Conservation (phyloP, 2,888 invertebrate species). For the Dynastes tityus region DNA sequence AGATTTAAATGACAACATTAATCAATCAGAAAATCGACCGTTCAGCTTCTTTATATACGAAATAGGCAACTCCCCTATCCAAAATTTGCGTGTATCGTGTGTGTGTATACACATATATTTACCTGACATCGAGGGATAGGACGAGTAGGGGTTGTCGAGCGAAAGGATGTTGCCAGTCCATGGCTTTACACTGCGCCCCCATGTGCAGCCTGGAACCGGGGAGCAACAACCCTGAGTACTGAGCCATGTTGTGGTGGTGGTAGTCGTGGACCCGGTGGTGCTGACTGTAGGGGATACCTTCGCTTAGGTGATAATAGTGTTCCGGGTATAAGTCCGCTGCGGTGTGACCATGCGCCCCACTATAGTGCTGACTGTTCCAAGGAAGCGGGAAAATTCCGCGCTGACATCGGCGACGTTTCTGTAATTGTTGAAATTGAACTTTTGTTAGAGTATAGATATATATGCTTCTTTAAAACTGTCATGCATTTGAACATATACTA, state of each 20-base stretch:
- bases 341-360: constrained; percentile 69
- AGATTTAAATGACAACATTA: not conserved
- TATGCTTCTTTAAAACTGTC: not conserved
- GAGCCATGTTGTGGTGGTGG: constrained; percentile 81
- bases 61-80: constrained; percentile 19
- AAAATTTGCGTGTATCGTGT: constrained; percentile 22
- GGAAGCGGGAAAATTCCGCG: constrained; percentile 94
- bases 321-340: constrained; percentile 81
- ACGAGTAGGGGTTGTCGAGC: constrained; percentile 77
- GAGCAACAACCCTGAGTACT: constrained; percentile 82
- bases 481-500: no score
- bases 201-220: constrained; percentile 75
- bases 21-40: constrained; percentile 48
- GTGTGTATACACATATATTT: constrained; percentile 63
- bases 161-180: constrained; percentile 77
- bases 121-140: constrained; percentile 87
- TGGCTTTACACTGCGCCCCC: constrained; percentile 77
- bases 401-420: constrained; percentile 88
- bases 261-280: constrained; percentile 79
- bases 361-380: constrained; percentile 95
- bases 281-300: constrained; percentile 73
- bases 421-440: constrained; percentile 61
- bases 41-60: constrained; percentile 16
- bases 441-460: not conserved
- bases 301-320: constrained; percentile 80